Base-by-base conservation (phyloP, 2,797 vertebrate species). In the Avahi laniger region DNA sequence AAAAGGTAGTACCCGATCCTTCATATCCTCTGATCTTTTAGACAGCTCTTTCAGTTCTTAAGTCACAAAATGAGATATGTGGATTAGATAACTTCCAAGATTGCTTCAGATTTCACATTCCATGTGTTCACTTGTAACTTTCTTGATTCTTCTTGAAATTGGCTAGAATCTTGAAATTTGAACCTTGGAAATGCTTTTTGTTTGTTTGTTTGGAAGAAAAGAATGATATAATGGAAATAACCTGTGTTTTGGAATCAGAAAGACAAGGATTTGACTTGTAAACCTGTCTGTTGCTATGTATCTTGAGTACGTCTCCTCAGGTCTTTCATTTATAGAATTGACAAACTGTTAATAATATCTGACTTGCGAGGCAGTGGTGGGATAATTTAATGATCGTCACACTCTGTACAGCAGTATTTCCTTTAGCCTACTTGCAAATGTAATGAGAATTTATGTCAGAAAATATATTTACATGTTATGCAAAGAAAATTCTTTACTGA, bases 401-500 rank as follows among this genome's bases (percentile, higher is more conserved):
- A 20, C 15, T 83, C 14, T 50, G 33, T 30, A 76, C 1, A 73
- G 43, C 2, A 76, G 33, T 59, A 76, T 90, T 87, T 67, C 46
- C 14, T 88, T 48, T 4, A 85, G 14, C 3, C 6, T 73, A 75
- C 43, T 92, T 83, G 46, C 20, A 92, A 57, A 88, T 75, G 10
- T 35, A 94, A 84, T 41, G 35, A 1, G 73, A 89, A 88, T 57
- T 92, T 87, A 89, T 67, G 9, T 85, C 54, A 93, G 48, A 84
- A 94, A 94, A 89, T 89, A 80, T 43, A 73, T 96, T 90, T 94
- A 69, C 17, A 81, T 91, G 17, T 38, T 93, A 48, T 75, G 78
- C 38, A 95, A 96, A 87, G 59, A 93, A 65, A 6, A 63, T 69
- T 95, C 18, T 73, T 97, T 89, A 91, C 91, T 79, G 30, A 92